Base-by-base conservation (phyloP, 2,797 vertebrate species). In the Eurystomus glaucurus region DNA sequence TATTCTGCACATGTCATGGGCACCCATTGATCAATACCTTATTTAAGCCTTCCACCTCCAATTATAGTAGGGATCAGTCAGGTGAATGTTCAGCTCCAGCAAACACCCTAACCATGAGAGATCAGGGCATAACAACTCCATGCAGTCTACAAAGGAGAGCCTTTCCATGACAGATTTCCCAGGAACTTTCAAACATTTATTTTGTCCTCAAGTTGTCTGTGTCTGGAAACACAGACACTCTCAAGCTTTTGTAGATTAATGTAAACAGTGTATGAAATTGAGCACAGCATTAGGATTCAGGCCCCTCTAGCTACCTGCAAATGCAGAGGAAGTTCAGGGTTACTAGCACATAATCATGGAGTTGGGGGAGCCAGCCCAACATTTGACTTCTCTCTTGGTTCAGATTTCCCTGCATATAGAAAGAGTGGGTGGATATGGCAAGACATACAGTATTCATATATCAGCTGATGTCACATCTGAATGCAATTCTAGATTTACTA, bases 391-490 rank as follows among this genome's bases (percentile, higher is more conserved):
- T 78, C 85, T 68, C 69, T 96, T 6, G 10, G 52, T 90, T 94
- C 2, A 29, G 70, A 92, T 95, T 96, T 96, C 94, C 95, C 96
- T 96, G 95, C 84, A 97, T 97, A 85, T 88, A 90, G 93, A 80
- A 96, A 94, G 97, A 93, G 97, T 96, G 75, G 94, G 93, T 76
- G 96, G 91, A 96, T 93, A 95, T 85, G 83, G 85, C 93, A 97
- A 87, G 72, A 69, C 64, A 31, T 8, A 55, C 64, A 92, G 41
- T 18, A 55, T 91, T 93, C 90, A 46, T 39, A 31, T 86, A 89
- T 96, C 96, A 95, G 95, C 94, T 94, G 88, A 96, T 97, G 95
- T 97, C 95, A 97, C 97, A 97, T 96, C 94, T 95, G 92, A 97
- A 97, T 92, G 95, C 94, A 95, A 95, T 88, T 93, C 80, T 83